A percentile compares a stretch with the other conserved stretches of the same genome.
phyloP scores from a whole-genome alignment of 1,140 invertebrate species.

The Bombus ignitus region DNA sequence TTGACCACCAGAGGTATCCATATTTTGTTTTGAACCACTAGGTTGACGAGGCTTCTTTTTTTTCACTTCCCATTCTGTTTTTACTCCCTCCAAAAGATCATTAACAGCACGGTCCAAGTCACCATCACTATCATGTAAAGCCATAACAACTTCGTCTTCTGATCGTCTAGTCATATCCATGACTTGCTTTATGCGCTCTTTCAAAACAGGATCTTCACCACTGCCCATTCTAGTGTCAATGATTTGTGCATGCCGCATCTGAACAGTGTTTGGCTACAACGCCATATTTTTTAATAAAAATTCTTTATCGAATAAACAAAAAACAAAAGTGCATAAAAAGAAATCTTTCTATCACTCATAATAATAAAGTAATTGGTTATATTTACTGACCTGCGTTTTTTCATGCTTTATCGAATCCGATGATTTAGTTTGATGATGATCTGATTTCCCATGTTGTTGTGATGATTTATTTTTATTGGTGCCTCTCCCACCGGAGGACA shows the following conservation, averaged over 20 bases:
- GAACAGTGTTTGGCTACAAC: constrained; percentile 70
- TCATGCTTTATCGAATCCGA: constrained; percentile 80
- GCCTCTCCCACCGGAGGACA: constrained; percentile 79
- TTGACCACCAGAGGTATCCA: constrained; percentile 72
- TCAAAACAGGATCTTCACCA: constrained; percentile 86
- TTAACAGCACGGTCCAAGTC: constrained; percentile 89
- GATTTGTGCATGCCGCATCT: constrained; percentile 87
- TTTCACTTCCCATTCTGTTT: constrained; percentile 86
- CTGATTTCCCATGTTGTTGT: constrained; percentile 79
- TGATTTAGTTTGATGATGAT: constrained; percentile 79
- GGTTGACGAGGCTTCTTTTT: constrained; percentile 92
- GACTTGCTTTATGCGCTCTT: constrained; percentile 89
- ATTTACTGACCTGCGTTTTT: constrained; percentile 76
- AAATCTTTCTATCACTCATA: not conserved
- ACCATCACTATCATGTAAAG: constrained; percentile 91
- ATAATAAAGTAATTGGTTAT: not conserved
- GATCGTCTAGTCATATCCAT: constrained; percentile 91
- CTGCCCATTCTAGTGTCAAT: constrained; percentile 85
- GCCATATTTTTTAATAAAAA: constrained; percentile 34
- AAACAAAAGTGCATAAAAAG: not conserved
- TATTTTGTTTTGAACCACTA: constrained; percentile 79
- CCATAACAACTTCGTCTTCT: constrained; percentile 92
- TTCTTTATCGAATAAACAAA: not conserved
- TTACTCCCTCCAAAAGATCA: constrained; percentile 88
- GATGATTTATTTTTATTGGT: constrained; percentile 78